These are phyloP conservation scores for Rallus crepitans DNA, from an alignment of 2,797 vertebrate species.

Conservation along the genomic window DNA sequence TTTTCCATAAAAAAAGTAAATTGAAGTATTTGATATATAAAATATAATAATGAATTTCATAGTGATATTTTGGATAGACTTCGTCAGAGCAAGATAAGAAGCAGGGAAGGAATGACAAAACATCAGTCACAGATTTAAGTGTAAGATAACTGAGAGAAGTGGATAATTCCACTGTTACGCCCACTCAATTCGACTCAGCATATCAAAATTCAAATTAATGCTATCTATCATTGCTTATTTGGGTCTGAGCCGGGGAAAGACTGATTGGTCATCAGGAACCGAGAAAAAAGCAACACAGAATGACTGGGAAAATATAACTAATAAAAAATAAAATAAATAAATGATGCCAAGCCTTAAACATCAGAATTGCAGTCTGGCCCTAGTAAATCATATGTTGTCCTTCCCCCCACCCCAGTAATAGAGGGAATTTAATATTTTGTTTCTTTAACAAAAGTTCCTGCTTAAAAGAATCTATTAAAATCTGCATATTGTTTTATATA, in stretches of 20 bases:
- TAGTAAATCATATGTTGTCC: background rate
- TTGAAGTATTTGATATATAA: background rate
- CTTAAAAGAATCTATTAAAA: background rate
- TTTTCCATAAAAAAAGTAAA: background rate
- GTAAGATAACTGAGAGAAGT: background rate
- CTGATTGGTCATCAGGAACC: background rate
- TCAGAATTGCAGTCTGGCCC: background rate
- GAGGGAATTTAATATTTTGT: background rate
- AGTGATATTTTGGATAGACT: background rate
- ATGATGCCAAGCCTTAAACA: background rate
- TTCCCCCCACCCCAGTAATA: fast-evolving
- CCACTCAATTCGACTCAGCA: background rate
- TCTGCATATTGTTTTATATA: background rate
- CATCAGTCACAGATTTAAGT: background rate
- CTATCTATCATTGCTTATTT: background rate
- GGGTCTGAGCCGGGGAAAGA: background rate
- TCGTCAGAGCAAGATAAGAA: background rate
- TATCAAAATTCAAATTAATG: background rate
- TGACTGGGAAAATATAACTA: background rate
- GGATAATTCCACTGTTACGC: background rate
- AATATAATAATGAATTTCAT: background rate
- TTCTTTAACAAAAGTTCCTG: background rate
- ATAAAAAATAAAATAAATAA: background rate
- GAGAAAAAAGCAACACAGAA: background rate
- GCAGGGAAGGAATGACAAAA: background rate